These are phyloP conservation scores for Campoletis sonorensis DNA, from an alignment of 1,140 invertebrate species.

Conservation along the genomic window DNA sequence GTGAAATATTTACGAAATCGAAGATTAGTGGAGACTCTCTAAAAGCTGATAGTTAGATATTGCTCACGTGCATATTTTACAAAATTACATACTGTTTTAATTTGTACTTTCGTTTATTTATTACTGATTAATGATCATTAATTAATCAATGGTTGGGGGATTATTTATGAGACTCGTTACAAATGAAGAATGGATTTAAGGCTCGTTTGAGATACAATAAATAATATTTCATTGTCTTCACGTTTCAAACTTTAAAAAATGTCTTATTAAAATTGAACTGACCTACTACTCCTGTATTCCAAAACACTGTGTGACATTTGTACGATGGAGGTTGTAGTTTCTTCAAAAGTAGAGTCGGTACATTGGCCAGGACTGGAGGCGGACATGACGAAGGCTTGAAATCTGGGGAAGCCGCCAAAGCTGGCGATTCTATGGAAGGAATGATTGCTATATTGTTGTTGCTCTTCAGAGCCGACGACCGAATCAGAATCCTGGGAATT, in stretches of 20 bases:
- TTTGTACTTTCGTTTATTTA: neutral
- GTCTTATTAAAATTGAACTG: conserved; percentile 19
- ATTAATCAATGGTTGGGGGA: no score
- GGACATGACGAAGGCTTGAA: conserved; percentile 73
- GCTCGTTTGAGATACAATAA: no score
- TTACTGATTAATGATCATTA: no score
- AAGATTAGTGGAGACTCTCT: neutral
- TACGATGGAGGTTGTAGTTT: conserved; percentile 65
- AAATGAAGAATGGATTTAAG: conserved; percentile 13
- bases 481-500: conserved; percentile 69
- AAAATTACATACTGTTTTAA: neutral
- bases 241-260: no score
- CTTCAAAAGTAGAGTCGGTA: conserved; percentile 59
- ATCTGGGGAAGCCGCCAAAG: conserved; percentile 70
- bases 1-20: neutral
- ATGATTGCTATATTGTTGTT: conserved; percentile 64
- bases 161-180: no score
- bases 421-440: conserved; percentile 71
- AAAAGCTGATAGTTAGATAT: no score
- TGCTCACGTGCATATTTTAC: neutral
- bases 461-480: conserved; percentile 59
- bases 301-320: conserved; percentile 72
- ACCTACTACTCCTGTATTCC: conserved; percentile 73
- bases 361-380: conserved; percentile 63
- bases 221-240: no score